These are phyloP conservation scores for Typhlichthys subterraneus DNA, from an alignment of 2,797 vertebrate genomes.

Conservation along the genomic window DNA sequence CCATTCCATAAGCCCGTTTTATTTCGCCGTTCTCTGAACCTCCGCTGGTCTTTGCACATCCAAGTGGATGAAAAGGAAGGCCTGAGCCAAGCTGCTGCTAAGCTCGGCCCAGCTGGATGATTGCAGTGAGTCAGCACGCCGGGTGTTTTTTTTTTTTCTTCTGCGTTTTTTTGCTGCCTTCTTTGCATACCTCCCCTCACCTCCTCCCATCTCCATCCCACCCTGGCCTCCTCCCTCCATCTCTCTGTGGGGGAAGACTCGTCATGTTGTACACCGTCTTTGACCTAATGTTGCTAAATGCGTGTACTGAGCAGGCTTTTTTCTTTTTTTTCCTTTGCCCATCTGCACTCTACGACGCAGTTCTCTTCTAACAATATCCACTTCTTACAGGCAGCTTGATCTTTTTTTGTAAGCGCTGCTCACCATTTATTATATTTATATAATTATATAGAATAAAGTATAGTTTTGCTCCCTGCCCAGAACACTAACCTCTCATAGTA, in stretches of 20 bases:
- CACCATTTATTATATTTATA: slow-evolving; percentile 1
- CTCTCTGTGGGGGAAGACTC: slow-evolving; percentile 44
- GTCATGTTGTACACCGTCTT: slow-evolving; percentile 52
- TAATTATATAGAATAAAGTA: too few species aligned
- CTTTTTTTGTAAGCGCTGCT: slow-evolving; percentile 9
- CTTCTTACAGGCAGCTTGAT: slow-evolving; percentile 25
- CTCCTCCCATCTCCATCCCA: slow-evolving; percentile 17
- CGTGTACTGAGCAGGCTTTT: too few species aligned
- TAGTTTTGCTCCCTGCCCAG: slow-evolving; percentile 11
- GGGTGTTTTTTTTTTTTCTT: slow-evolving; percentile 22
- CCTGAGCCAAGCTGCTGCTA: slow-evolving; percentile 47
- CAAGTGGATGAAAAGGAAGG: slow-evolving; percentile 56
- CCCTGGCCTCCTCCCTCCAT: slow-evolving; percentile 19
- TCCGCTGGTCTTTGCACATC: slow-evolving; percentile 57
- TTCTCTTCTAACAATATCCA: slow-evolving; percentile 1
- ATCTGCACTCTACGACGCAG: too few species aligned
- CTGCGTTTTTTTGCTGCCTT: not conserved
- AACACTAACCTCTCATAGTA: too few species aligned
- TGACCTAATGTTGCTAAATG: slow-evolving; percentile 42
- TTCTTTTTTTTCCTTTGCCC: too few species aligned
- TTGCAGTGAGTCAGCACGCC: slow-evolving; percentile 79
- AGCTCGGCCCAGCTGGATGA: slow-evolving; percentile 45
- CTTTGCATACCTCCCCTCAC: slow-evolving; percentile 44
- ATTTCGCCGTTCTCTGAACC: slow-evolving; percentile 33
- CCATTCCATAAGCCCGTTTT: slow-evolving; percentile 32